Percentiles rank a stretch among this genome's conserved stretches.
phyloP scores from a whole-genome alignment of 2,113 vertebrate species.

The Megatriorchis doriae region DNA sequence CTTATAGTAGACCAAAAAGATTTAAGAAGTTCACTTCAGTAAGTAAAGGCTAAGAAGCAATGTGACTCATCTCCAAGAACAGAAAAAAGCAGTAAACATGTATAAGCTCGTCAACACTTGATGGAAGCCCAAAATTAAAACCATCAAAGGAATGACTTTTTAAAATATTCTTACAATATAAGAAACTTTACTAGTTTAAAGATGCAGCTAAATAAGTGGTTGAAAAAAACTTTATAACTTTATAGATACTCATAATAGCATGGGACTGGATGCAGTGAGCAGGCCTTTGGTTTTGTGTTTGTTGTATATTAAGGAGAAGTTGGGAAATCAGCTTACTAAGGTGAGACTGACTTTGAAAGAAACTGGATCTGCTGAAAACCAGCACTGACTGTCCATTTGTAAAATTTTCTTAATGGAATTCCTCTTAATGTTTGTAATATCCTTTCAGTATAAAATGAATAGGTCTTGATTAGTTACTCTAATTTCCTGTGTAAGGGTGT shows the following conservation, averaged over 20 bases:
- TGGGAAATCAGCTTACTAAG: not conserved
- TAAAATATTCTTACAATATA: not conserved
- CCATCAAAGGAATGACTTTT: not conserved
- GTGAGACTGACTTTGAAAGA: not conserved
- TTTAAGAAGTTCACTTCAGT: not conserved
- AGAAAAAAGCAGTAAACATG: not conserved
- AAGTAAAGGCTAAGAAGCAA: not conserved
- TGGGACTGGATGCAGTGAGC: not conserved
- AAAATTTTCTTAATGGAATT: not conserved
- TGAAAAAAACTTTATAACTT: not conserved
- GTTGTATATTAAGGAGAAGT: not conserved
- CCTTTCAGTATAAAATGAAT: not conserved
- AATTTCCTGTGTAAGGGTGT: not conserved
- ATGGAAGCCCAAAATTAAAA: not conserved
- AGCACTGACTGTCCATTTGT: not conserved
- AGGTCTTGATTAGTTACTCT: not conserved
- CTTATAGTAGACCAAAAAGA: not conserved
- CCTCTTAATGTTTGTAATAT: not conserved
- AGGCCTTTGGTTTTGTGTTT: not conserved
- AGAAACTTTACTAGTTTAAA: not conserved
- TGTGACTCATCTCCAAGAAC: not conserved
- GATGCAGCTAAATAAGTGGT: not conserved
- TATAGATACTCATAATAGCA: not conserved
- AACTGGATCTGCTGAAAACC: not conserved
- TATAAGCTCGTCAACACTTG: not conserved